Evolutionary conservation across 2,797 vertebrate species (phyloP).

Genomic region (Loris lydekkerianus): DNA sequence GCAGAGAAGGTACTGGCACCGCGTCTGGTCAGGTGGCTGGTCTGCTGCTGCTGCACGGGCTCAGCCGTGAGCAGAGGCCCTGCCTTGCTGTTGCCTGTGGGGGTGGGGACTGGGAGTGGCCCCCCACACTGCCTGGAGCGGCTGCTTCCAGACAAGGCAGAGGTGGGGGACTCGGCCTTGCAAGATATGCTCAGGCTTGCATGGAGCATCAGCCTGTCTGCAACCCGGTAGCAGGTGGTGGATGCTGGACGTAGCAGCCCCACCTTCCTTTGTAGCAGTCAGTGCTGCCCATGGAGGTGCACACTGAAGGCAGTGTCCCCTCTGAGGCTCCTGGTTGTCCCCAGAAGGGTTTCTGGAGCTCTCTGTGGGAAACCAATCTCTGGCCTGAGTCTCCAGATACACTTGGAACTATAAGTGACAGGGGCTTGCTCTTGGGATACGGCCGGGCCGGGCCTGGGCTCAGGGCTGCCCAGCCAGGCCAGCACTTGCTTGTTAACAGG

Average conservation of each 20-base stretch:
- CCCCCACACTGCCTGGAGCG: not conserved
- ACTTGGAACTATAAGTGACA: not conserved
- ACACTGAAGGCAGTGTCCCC: too few species aligned
- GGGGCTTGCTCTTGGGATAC: accelerated
- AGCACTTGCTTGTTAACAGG: not conserved
- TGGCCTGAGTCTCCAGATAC: not conserved
- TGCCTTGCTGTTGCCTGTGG: not conserved
- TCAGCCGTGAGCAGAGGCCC: too few species aligned
- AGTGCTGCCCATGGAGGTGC: not conserved
- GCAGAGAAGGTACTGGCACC: constrained; percentile 77
- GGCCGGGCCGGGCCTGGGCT: too few species aligned
- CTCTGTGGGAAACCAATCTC: too few species aligned
- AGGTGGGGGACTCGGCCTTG: too few species aligned
- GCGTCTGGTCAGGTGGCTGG: not conserved
- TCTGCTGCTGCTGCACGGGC: accelerated
- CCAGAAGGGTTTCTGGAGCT: not conserved
- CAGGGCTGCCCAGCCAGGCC: not conserved
- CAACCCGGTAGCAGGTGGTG: not conserved
- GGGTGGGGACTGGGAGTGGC: not conserved
- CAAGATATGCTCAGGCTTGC: too few species aligned
- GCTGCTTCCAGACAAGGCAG: too few species aligned
- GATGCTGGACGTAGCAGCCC: accelerated
- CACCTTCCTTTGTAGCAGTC: not conserved
- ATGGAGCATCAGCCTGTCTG: too few species aligned
- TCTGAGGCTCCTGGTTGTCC: not conserved